Evolutionary conservation across 2,888 invertebrate genomes (phyloP), one percentile per base, ranked within the genome.

Genomic region (Agrilus biguttatus): DNA sequence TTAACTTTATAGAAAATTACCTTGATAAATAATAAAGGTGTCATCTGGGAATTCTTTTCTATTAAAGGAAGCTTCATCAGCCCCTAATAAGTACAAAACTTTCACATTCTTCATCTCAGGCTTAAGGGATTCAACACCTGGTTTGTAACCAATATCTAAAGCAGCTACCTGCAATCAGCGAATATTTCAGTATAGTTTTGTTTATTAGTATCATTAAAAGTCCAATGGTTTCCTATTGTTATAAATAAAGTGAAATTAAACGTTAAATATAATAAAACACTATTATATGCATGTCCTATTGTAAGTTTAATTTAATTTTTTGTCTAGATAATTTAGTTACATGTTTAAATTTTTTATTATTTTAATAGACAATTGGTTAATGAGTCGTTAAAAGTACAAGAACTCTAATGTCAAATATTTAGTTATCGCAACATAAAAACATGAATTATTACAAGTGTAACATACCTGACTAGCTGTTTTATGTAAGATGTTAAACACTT

Each of bases 401-500:
- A n/a, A n/a, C n/a, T n/a, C n/a, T n/a, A n/a, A n/a, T n/a, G n/a
- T n/a, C n/a, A n/a, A n/a, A n/a, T n/a, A 41, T 14, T 34, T 17
- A 35, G 17, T 33, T n/a, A 14, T 14, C 13, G 7, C 39, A 19
- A 38, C 13, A n/a, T 33, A 33, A 28, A 10, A 39, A 39, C n/a
- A 33, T 28, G 4, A 17, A n/a, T 19, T 19, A 5, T 19, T 21
- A 32, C 6, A 40, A 46, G 5, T 19, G 36, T 46, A n/a, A 38
- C 38, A 47, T 51, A 64, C 64, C 68, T 89, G 87, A 2, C 87
- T 83, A 8, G 92, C 91, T 47, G 88, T 90, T 56, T 88, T 82
- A 59, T 98, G 97, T 23, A 98, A 74, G 14, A 98, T 80, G 67
- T 98, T 98, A 57, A 98, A 72, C 2, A 95, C 83, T 69, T 87